Evolutionary conservation across 53 echinoderm and acorn worm genomes (phyloP), one percentile per base, ranked within the genome.

Genomic region (Echinometra lucunter): DNA sequence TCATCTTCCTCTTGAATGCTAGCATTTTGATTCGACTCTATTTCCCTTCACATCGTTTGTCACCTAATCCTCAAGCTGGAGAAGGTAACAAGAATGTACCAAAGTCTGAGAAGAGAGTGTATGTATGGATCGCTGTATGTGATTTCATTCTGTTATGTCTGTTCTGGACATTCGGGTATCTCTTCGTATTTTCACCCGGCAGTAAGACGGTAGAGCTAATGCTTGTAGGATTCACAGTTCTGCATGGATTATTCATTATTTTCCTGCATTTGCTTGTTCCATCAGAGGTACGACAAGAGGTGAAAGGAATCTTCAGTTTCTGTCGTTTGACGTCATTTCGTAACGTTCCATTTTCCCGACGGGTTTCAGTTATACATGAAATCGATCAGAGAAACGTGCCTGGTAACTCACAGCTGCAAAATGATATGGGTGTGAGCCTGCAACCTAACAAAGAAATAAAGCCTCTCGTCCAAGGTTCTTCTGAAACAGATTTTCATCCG

Each of bases 231-330:
- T 49, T 49, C 49, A 45, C n/a, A 28, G 27, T 49, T 1, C 12
- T 85, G 85, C 30, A 85, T 1, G 49, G 85, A 0, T 49, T 85
- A 15, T 35, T 12, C 8, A 12, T 85, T 15, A 3, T 85, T 27
- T 3, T 49, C 45, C n/a, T 85, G 85, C 85, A 85, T 49, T 85
- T 47, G 15, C 10, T 85, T 30, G 13, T 85, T 85, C 85, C 85
- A 5, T 11, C 30, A 0, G 85, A 85, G 47, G 49, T 28, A 47
- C 42, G 85, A 19, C 47, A 85, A 28, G n/a, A 49, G 53, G 0
- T 85, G n/a, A 85, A 49, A 47, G 85, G 40, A 12, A 45, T 85
- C 1, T 21, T 85, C 1, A 13, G 13, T 28, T 27, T n/a, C 9
- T 85, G 85, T 85, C 85, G 49, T 11, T 85, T 3, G 49, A 47